Percentiles rank a stretch among this genome's conserved stretches.
Conservation (phyloP, 2,888 invertebrate genomes). For the Cylindroiulus punctatus region DNA sequence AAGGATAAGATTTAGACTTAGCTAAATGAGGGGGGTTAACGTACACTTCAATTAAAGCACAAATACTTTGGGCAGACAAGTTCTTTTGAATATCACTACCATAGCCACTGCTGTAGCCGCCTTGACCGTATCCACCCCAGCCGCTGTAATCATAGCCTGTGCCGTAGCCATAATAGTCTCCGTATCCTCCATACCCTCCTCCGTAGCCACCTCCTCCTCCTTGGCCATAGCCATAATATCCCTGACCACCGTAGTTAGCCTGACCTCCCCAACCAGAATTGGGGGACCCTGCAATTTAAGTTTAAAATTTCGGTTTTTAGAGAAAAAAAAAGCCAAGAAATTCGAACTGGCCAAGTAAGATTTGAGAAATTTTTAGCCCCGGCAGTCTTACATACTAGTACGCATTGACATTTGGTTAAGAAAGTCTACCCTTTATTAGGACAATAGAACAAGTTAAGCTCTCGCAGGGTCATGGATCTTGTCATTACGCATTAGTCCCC, state of each 20-base stretch:
- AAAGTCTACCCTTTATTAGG: not conserved
- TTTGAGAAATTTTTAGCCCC: slow-evolving; percentile 26
- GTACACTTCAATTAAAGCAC: slow-evolving; percentile 50
- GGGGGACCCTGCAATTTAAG: slow-evolving; percentile 54
- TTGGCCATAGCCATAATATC: slow-evolving; percentile 64
- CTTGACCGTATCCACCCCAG: slow-evolving; percentile 68
- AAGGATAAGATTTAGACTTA: slow-evolving; percentile 55
- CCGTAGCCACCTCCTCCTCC: slow-evolving; percentile 67
- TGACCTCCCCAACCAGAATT: slow-evolving; percentile 61
- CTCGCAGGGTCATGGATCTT: slow-evolving; percentile 15
- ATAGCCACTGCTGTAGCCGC: slow-evolving; percentile 73
- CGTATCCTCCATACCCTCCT: slow-evolving; percentile 75
- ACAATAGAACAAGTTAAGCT: slow-evolving; percentile 26
- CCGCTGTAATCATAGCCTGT: slow-evolving; percentile 74
- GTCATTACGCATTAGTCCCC: slow-evolving; percentile 42
- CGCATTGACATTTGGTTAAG: slow-evolving; percentile 6
- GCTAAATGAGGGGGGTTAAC: slow-evolving; percentile 56
- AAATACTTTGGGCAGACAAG: slow-evolving; percentile 48
- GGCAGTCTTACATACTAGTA: not conserved
- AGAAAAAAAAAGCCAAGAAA: slow-evolving; percentile 49
- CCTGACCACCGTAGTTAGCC: slow-evolving; percentile 61
- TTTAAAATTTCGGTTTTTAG: slow-evolving; percentile 50
- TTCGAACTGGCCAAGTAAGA: slow-evolving; percentile 14
- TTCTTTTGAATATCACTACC: slow-evolving; percentile 60
- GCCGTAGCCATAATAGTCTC: slow-evolving; percentile 72